Evolutionary conservation across 2,113 vertebrate genomes (phyloP).

Genomic region (Myiagra hebetior): DNA sequence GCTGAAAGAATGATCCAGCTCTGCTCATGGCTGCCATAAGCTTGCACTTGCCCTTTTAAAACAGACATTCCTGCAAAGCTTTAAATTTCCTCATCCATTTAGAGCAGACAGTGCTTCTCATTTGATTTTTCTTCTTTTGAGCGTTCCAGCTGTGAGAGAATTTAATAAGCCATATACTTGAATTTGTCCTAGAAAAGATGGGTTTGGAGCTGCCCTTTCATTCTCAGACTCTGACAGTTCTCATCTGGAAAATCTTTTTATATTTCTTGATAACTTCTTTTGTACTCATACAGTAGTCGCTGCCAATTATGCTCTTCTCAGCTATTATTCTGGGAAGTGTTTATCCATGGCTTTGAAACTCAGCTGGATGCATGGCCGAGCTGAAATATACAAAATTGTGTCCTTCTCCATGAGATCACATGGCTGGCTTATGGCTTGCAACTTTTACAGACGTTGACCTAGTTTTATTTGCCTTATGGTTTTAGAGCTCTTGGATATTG

Average conservation of each 20-base stretch:
- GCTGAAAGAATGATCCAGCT: neutral
- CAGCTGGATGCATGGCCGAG: neutral
- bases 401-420: neutral
- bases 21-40: neutral
- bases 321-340: neutral
- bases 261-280: neutral
- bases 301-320: neutral
- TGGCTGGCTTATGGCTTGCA: neutral
- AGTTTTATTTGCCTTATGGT: neutral
- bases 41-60: neutral
- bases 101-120: neutral
- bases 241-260: neutral
- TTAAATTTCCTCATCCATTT: neutral
- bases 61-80: neutral
- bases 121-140: neutral
- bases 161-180: neutral
- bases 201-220: neutral
- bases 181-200: neutral
- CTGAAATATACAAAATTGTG: neutral
- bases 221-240: neutral
- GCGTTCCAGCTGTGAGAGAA: neutral
- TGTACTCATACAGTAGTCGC: neutral
- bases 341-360: neutral
- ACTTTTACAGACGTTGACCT: neutral
- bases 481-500: neutral